Conservation (phyloP, 2,888 invertebrate species). For the Tetramorium bicarinatum region DNA sequence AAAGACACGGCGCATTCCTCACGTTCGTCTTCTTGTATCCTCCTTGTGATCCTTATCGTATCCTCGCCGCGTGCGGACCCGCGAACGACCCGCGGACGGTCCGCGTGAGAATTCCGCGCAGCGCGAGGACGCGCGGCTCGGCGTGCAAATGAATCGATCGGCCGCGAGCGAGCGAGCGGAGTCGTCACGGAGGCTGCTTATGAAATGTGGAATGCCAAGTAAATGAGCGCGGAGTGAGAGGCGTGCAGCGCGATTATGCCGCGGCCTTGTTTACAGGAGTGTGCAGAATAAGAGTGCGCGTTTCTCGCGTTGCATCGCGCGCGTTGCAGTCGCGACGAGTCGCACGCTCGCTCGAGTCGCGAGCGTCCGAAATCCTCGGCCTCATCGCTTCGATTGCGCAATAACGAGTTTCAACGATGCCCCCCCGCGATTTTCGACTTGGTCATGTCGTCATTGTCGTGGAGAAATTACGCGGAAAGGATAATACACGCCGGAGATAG, state of each 20-base stretch:
- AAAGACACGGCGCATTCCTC: not conserved
- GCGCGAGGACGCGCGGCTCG: slow-evolving; percentile 8
- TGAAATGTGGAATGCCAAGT: slow-evolving; percentile 79
- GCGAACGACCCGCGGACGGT: not conserved
- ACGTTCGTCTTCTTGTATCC: slow-evolving; percentile 33
- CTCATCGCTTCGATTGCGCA: slow-evolving; percentile 49
- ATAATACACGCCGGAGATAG: not conserved
- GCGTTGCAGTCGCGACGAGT: slow-evolving; percentile 45
- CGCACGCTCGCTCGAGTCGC: slow-evolving; percentile 17
- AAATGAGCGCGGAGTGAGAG: slow-evolving; percentile 71
- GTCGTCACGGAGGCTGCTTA: slow-evolving; percentile 69
- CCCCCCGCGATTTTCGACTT: slow-evolving; percentile 13
- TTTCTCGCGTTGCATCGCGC: slow-evolving; percentile 65
- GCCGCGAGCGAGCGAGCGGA: slow-evolving; percentile 47
- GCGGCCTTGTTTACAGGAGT: slow-evolving; percentile 73
- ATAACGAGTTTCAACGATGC: slow-evolving; percentile 46
- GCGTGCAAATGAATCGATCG: slow-evolving; percentile 58
- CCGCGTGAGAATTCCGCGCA: slow-evolving; percentile 46
- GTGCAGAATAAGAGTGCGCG: slow-evolving; percentile 34
- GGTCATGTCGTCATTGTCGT: slow-evolving; percentile 10
- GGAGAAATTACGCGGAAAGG: slow-evolving; percentile 25
- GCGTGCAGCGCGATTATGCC: slow-evolving; percentile 71
- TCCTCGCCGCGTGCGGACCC: not conserved
- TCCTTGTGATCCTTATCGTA: slow-evolving; percentile 63
- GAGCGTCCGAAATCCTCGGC: slow-evolving; percentile 6